Evolutionary conservation across 2,797 vertebrate species (phyloP), one percentile per base, ranked within the genome.

Genomic region (Aulostomus chinensis): DNA sequence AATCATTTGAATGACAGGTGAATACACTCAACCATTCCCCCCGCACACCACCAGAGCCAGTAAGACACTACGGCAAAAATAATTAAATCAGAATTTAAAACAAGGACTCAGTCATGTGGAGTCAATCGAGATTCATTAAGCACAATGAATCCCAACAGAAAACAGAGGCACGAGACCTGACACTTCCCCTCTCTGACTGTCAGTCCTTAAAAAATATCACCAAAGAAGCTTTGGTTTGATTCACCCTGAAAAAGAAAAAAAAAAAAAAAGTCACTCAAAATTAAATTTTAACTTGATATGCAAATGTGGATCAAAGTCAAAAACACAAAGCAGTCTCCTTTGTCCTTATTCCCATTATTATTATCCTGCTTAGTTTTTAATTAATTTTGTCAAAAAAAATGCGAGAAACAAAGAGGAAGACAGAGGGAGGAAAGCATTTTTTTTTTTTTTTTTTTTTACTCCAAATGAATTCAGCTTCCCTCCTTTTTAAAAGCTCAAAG

Each of bases 311-410:
- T 69, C 41, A 79, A 72, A 73, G 39, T 45, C 20, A 49, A 24
- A 58, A 68, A 56, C 20, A 49, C 28, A 58, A 68, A 56, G 13
- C 28, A 22, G 16, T 22, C 25, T 72, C 48, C 41, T 78, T 77
- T 81, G 80, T 78, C 67, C 58, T 53, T 37, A 28, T 67, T 59
- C 59, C 69, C 12, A 26, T 48, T 24, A 48, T 72, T 36, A 78
- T 83, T 81, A 64, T 76, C 63, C 13, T 26, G 11, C 52, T 52
- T 49, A 32, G 65, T 61, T 74, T 80, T 86, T 81, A 87, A 84
- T 83, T 87, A 74, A 78, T 63, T 78, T 67, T 18, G 64, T 68
- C 78, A 68, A 22, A 32, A 67, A 28, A 45, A 39, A 50, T 10
- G 32, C 25, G 47, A 59, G 37, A 72, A 64, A 68, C 38, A 67